Evolutionary conservation across 2,888 invertebrate genomes (phyloP).

Genomic region (Drosophila greeni): DNA sequence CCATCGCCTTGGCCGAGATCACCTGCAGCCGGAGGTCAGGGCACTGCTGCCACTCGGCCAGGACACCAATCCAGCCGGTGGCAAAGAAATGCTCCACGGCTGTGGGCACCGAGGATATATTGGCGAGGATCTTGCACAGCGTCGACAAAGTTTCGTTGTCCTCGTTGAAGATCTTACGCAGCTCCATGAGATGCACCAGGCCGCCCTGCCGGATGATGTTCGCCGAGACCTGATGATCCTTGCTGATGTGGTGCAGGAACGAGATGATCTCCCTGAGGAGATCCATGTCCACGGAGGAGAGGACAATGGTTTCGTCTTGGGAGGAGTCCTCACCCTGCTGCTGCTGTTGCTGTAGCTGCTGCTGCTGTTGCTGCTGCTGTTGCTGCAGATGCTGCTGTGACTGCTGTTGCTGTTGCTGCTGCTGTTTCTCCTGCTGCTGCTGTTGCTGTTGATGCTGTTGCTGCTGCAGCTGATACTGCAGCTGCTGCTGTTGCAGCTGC

Average conservation of each 20-base stretch:
- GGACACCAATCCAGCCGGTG: slow-evolving; percentile 87
- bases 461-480: slow-evolving; percentile 31
- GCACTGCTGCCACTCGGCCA: slow-evolving; percentile 83
- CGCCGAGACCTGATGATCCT: slow-evolving; percentile 67
- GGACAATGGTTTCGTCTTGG: slow-evolving; percentile 62
- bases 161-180: slow-evolving; percentile 80
- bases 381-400: no score
- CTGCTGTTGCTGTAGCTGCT: slow-evolving; percentile 15
- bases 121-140: slow-evolving; percentile 84
- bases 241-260: slow-evolving; percentile 78
- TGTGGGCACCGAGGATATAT: slow-evolving; percentile 82
- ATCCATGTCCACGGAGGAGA: slow-evolving; percentile 75
- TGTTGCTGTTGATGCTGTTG: no score
- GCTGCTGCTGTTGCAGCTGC: slow-evolving; percentile 18
- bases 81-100: slow-evolving; percentile 82
- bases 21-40: slow-evolving; percentile 83
- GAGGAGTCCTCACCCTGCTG: slow-evolving; percentile 68
- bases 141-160: slow-evolving; percentile 81
- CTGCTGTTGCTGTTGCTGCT: slow-evolving; percentile 34
- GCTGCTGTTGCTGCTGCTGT: slow-evolving; percentile 26
- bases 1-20: slow-evolving; percentile 84
- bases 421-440: not conserved
- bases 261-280: slow-evolving; percentile 77
- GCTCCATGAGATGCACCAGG: slow-evolving; percentile 82
- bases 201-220: slow-evolving; percentile 78